Evolutionary conservation across 2,888 invertebrate species (phyloP).

Genomic region (Zygothrica quintamaculata): DNA sequence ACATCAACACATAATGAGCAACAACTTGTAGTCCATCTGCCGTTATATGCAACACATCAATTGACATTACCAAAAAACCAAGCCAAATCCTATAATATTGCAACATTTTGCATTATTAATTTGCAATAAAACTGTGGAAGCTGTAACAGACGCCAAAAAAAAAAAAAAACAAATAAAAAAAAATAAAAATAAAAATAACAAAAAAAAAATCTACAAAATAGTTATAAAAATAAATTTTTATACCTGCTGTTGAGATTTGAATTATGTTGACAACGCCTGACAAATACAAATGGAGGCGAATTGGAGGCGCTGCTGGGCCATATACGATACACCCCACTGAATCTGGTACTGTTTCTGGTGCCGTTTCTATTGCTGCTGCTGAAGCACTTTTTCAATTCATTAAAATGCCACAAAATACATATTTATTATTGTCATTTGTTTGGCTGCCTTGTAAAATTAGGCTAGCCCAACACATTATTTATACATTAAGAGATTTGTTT

Average conservation of each 20-base stretch:
- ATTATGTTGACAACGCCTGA: slow-evolving; percentile 77
- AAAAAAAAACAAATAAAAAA: slow-evolving; percentile 27
- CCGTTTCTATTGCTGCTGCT: slow-evolving; percentile 11
- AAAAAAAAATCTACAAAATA: slow-evolving; percentile 19
- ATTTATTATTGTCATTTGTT: slow-evolving; percentile 72
- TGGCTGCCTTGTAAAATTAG: slow-evolving; percentile 49
- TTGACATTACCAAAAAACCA: slow-evolving; percentile 57
- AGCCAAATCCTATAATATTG: slow-evolving; percentile 9
- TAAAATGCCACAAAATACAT: slow-evolving; percentile 75
- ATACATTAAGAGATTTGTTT: slow-evolving; percentile 30
- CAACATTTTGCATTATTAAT: slow-evolving; percentile 68
- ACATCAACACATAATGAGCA: slow-evolving; percentile 53
- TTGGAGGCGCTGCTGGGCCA: slow-evolving; percentile 68
- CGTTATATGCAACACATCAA: slow-evolving; percentile 64
- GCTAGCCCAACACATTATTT: slow-evolving; percentile 51
- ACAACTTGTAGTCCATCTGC: slow-evolving; percentile 62
- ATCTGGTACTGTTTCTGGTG: no score
- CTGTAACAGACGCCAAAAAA: slow-evolving; percentile 45
- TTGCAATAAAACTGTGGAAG: slow-evolving; percentile 78
- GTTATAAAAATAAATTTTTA: slow-evolving; percentile 62
- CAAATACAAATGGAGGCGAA: slow-evolving; percentile 79
- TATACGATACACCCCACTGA: no score
- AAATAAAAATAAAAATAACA: slow-evolving; percentile 63
- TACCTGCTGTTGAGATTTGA: slow-evolving; percentile 69
- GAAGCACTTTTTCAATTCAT: slow-evolving; percentile 66